Base-by-base conservation (phyloP, 2,113 vertebrate species). In the Pterophyllum scalare region DNA sequence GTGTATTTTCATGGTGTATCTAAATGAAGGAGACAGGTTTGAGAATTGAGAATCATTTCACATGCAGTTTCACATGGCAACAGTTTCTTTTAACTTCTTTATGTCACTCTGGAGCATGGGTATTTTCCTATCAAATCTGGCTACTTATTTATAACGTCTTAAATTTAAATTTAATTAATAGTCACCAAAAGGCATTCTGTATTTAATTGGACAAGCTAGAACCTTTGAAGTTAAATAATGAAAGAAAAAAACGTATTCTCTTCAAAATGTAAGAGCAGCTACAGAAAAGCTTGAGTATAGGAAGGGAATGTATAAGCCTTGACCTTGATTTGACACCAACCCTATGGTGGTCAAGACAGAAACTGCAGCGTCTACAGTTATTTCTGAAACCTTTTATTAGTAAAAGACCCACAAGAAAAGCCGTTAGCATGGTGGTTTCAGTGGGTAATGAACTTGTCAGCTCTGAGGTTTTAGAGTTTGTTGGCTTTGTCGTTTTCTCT, bases 391-490 rank as follows among this genome's bases (percentile, higher is more conserved):
- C 80, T 84, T 89, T 88, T 86, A 90, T 90, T 84, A 86, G 85
- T 65, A 75, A 82, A 84, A 80, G 77, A 33, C 87, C 88, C 83
- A 86, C 85, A 90, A 93, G 88, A 91, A 94, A 93, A 92, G 83
- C 87, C 86, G 80, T 92, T 92, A 84, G 85, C 92, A 86, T 82
- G 77, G 93, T 90, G 88, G 89, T 89, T 94, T 92, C 88, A 85
- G 82, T 14, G 24, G 82, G 92, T 95, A 95, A 95, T 95, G 90
- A 94, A 94, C 92, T 93, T 95, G 94, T 95, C 95, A 94, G 87
- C 90, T 79, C 60, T 81, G 87, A 86, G 89, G 80, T 85, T 90
- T 88, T 87, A 83, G 90, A 85, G 84, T 93, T 91, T 86, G 62
- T 84, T 84, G 80, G 79, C 84, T 91, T 93, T 84, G 82, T 92